A percentile compares a stretch with the other conserved stretches of the same genome.
Conservation (phyloP, 2,888 invertebrate species). For the Mayetiola destructor region DNA sequence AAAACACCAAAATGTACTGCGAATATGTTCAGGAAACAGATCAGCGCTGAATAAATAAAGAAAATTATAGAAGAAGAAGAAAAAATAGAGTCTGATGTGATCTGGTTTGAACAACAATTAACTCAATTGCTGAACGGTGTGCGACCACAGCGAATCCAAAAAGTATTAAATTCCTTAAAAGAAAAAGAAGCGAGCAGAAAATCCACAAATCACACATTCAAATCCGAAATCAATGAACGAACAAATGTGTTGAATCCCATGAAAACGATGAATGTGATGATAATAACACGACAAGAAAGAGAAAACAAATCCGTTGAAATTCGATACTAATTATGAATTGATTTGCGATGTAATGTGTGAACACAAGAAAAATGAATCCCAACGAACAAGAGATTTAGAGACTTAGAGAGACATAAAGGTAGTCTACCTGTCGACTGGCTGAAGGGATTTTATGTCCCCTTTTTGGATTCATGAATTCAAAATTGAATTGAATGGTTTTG, state of each 20-base stretch:
- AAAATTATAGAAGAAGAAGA: neutral
- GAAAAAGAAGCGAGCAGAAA: too few relatives aligned
- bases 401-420: too few relatives aligned
- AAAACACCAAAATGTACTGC: neutral
- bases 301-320: neutral
- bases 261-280: neutral
- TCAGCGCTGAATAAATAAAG: too few relatives aligned
- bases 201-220: too few relatives aligned
- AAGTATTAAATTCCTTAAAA: neutral
- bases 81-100: neutral
- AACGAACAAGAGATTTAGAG: too few relatives aligned
- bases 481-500: neutral
- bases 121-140: constrained; percentile 8
- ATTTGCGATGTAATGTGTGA: constrained; percentile 1
- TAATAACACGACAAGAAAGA: neutral
- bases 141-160: neutral
- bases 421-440: neutral
- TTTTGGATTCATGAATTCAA: neutral
- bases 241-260: neutral
- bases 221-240: too few relatives aligned
- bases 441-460: neutral
- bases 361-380: too few relatives aligned
- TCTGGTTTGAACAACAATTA: constrained; percentile 7
- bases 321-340: constrained; percentile 11
- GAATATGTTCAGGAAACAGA: neutral